Evolutionary conservation across 2,888 invertebrate genomes (phyloP), one percentile per base, ranked within the genome.

Genomic region (Ptychoptera albimana): DNA sequence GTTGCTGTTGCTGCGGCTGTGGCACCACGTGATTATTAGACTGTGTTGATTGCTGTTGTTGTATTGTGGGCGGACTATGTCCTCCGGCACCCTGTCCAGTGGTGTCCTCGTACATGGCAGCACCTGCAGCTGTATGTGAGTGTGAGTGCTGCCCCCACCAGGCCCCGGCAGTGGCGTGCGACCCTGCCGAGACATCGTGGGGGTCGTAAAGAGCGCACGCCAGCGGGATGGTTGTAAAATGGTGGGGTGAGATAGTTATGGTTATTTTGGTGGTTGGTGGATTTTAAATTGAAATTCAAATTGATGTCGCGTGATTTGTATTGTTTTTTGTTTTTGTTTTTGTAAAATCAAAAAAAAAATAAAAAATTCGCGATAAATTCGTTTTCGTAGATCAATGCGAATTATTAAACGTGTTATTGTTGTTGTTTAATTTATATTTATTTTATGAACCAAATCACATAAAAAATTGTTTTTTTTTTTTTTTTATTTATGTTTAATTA

Each of bases 101-200:
- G 52, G 69, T 71, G 58, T 66, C 65, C 60, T 66, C 66, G 63
- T 73, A 73, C 72, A 72, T 67, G 69, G 67, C 65, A 66, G 67
- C 68, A 68, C 30, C 16, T 23, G 42, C 42, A 15, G 71, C 72
- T 65, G 71, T 63, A 57, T 67, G 66, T 64, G 63, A 68, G 67
- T 64, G 66, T 61, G 67, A 69, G 64, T 70, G 68, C 68, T 71
- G 66, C 63, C 64, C 64, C 65, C 65, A 65, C 66, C 66, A 66
- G 59, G 63, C 60, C 66, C 66, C 66, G 66, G 66, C 65, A 66
- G 65, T 59, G 63, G 63, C 65, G 66, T 66, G 65, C 64, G 65
- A 64, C 65, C 66, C 65, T 66, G 65, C 65, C 66, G 65, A 62
- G 66, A 66, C 66, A 66, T 66, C 65, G 65, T 66, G 65, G 66